Evolutionary conservation across 2,888 invertebrate species (phyloP), one percentile per base, ranked within the genome.

Genomic region (Conomelus anceps): DNA sequence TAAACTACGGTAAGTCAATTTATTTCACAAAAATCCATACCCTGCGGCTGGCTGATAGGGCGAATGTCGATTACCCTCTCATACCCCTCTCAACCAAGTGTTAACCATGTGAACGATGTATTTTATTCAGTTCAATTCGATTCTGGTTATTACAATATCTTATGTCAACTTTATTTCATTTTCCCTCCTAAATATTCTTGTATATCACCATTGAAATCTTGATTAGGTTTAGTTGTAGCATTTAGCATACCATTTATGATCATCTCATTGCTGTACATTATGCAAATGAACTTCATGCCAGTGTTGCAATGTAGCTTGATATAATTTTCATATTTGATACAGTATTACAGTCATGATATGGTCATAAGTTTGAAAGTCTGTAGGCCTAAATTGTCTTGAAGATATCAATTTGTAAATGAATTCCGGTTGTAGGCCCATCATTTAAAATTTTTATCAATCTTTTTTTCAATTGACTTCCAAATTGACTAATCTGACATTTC

Each of bases 1-100:
- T 98, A 1, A 95, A 98, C 93, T 98, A 98, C 93, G 96, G 98
- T 97, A 93, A 94, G 95, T 90, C 7, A 3, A 26, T n/a, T 29
- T 23, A 23, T 86, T 41, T n/a, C 7, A 34, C n/a, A n/a, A 3
- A 3, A 63, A 63, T 63, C 63, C n/a, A 63, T 63, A n/a, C 63
- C n/a, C 63, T 63, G n/a, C n/a, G 1, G 63, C 7, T 13, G n/a
- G n/a, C 63, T 63, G 63, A 63, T n/a, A 63, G 63, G n/a, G n/a
- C n/a, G 63, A n/a, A 0, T n/a, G n/a, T 63, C 63, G 20, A 0
- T n/a, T 63, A 63, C n/a, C 63, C n/a, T 63, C 63, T n/a, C 63
- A 63, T 63, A 63, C 63, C 63, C 63, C 63, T 63, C n/a, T 63
- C n/a, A 26, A 11, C 4, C 9, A 34, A 63, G 63, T 63, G 63